Conservation (phyloP, 2,113 vertebrate species). For the Mirza zaza region DNA sequence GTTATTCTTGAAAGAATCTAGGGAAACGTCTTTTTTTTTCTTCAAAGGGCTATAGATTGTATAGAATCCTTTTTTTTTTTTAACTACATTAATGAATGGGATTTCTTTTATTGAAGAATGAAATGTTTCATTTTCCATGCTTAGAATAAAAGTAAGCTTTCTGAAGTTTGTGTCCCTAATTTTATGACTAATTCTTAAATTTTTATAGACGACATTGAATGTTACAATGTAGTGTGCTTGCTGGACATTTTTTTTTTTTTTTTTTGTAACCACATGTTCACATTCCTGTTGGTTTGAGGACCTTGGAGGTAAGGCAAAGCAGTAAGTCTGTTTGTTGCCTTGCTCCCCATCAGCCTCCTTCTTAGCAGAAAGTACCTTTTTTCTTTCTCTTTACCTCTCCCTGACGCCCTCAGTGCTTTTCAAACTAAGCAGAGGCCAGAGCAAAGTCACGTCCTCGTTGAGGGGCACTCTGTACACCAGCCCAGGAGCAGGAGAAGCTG, state of each 20-base stretch:
- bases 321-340: not conserved
- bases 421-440: not conserved
- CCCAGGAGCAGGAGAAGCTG: not conserved
- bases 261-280: not conserved
- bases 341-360: not conserved
- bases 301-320: not conserved
- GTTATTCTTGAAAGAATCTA: conserved; percentile 46
- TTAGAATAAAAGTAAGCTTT: conserved; percentile 28
- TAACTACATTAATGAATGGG: not conserved
- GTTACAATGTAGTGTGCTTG: not conserved
- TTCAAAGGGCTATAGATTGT: not conserved
- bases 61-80: conserved; percentile 20
- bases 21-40: not conserved
- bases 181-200: not conserved
- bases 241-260: not conserved
- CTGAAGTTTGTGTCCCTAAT: not conserved
- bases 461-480: not conserved
- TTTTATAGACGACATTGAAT: not conserved
- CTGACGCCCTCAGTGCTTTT: not conserved
- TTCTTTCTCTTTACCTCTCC: not conserved
- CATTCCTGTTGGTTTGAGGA: not conserved
- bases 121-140: not conserved
- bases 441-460: not conserved
- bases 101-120: not conserved
- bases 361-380: not conserved